A percentile compares a stretch with the other conserved stretches of the same genome.
phyloP scores from a whole-genome alignment of 2,888 invertebrate genomes.

The Alviniconcha strummeri region DNA sequence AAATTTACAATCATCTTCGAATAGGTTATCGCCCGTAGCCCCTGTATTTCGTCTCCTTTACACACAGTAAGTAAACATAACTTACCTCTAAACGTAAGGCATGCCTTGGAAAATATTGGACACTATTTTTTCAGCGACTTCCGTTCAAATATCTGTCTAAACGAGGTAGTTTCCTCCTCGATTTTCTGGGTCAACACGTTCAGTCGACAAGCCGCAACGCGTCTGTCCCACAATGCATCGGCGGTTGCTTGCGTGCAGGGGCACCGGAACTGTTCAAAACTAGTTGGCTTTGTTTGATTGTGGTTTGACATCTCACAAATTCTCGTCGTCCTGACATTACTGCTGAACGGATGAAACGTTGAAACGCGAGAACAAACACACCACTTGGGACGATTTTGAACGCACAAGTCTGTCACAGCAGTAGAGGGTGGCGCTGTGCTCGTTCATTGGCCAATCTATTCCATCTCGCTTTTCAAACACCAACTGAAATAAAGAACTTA shows the following conservation, averaged over 20 bases:
- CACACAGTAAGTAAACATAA: background rate
- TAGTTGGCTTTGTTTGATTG: background rate
- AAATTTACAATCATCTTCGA: conserved; percentile 36
- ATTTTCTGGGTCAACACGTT: conserved; percentile 32
- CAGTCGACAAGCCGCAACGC: conserved; percentile 35
- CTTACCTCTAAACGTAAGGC: conserved; percentile 24
- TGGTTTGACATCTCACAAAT: conserved; percentile 6
- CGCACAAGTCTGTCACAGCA: no score
- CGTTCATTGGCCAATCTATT: no score
- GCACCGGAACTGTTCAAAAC: background rate
- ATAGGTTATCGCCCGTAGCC: conserved; percentile 51
- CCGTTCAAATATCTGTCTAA: background rate
- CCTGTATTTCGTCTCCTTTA: background rate
- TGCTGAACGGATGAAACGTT: no score
- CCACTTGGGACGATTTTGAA: no score
- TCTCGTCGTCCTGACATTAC: background rate
- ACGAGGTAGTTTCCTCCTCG: background rate
- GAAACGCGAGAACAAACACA: no score
- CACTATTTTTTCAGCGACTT: background rate
- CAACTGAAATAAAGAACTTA: no score
- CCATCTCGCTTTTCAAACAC: no score
- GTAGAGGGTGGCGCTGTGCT: no score
- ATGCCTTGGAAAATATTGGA: conserved; percentile 9
- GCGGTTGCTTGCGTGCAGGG: conserved; percentile 9
- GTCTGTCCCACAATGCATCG: conserved; percentile 34